Evolutionary conservation across 2,888 invertebrate genomes (phyloP).

Genomic region (Diarsia mendica): DNA sequence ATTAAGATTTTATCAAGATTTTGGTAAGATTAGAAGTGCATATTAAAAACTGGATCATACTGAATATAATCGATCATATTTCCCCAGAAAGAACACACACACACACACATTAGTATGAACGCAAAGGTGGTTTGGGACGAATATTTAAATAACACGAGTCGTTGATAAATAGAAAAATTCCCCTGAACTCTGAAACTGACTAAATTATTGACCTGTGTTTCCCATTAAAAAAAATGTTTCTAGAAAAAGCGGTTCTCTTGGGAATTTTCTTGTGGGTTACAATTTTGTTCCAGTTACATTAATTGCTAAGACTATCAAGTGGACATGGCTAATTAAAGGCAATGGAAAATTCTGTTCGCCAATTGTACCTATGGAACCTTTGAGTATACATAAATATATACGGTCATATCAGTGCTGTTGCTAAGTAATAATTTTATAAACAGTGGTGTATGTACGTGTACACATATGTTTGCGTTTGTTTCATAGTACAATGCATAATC

Average conservation of each 20-base stretch:
- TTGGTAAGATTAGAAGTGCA: not conserved
- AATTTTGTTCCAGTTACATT: constrained; percentile 36
- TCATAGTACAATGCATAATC: constrained; percentile 66
- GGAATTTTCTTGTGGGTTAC: constrained; percentile 2
- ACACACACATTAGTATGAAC: too few species aligned
- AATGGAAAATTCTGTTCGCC: constrained; percentile 4
- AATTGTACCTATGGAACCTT: constrained; percentile 57
- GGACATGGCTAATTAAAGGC: constrained; percentile 5
- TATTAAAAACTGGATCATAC: not conserved
- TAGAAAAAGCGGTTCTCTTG: not conserved
- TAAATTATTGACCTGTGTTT: not conserved
- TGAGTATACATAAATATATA: constrained; percentile 54
- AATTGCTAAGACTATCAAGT: constrained; percentile 1
- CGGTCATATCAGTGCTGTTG: constrained; percentile 63
- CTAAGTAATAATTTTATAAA: constrained; percentile 63
- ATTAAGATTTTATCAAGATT: constrained; percentile 1
- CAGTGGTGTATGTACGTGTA: constrained; percentile 59
- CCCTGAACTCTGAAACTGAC: too few species aligned
- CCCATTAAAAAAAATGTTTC: not conserved
- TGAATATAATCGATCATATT: not conserved
- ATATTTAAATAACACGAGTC: too few species aligned
- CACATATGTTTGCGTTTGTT: constrained; percentile 64
- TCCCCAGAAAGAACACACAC: too few species aligned
- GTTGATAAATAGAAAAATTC: too few species aligned
- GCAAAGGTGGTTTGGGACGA: too few species aligned